Base-by-base conservation (phyloP, 1,140 invertebrate species). In the Sitobion miscanthi region DNA sequence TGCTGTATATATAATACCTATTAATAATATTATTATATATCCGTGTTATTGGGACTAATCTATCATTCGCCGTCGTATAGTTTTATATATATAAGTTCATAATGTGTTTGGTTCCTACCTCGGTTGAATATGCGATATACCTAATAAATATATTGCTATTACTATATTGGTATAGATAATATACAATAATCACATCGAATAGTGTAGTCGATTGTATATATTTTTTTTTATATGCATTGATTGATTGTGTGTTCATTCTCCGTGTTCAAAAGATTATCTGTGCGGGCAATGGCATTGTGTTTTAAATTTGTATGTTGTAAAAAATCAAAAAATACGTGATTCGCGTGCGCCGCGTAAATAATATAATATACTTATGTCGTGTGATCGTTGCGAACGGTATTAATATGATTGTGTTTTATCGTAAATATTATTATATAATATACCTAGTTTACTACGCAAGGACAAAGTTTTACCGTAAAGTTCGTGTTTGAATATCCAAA, bases 401-500 rank as follows among this genome's bases (percentile, higher is more conserved):
- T n/a, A 89, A 25, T 38, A 23, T 8, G n/a, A 54, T 21, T 49
- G 35, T 54, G 1, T 11, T 23, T 35, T 77, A 77, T 77, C 30
- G 30, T 7, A 77, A 77, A 77, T 77, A 83, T 83, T 23, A 83
- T 42, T 23, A 82, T 45, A 17, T 52, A 52, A 54, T 54, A 54
- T 54, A 54, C 20, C 20, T 45, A 42, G 23, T 86, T 83, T 83
- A 38, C 7, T 88, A 88, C 49, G 47, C 4, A n/a, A 89, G n/a
- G 52, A 57, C 23, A 38, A 89, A 38, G n/a, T 89, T 89, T 89
- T 21, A 38, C 23, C 35, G 35, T 57, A 57, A 89, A 89, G 87
- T 89, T 89, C 88, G 49, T 54, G 88, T 89, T 89, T 42, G 49
- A 38, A 42, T 42, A 57, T 42, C 57, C 21, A 57, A 89, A 88